Conservation (phyloP, 2,888 invertebrate species). For the Camptogramma bilineatum region DNA sequence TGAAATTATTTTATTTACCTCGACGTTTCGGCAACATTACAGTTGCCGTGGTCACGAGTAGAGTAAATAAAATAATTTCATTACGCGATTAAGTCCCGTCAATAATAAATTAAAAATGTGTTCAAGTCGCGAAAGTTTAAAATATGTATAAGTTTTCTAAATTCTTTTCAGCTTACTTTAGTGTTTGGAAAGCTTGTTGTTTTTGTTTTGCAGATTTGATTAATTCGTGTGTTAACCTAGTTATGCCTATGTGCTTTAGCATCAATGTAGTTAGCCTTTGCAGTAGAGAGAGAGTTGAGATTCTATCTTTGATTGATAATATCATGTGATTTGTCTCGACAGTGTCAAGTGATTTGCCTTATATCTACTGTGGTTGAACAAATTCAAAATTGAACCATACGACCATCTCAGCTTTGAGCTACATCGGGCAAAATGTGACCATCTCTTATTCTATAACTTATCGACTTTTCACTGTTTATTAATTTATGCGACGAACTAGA, state of each 20-base stretch:
- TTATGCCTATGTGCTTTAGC: constrained; percentile 13
- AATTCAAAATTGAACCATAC: not conserved
- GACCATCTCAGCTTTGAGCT: not conserved
- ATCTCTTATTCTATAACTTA: not conserved
- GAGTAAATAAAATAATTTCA: no score
- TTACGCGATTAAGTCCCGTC: no score
- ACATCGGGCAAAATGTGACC: not conserved
- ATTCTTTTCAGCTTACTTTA: not conserved
- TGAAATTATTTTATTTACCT: no score
- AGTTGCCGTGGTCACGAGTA: no score
- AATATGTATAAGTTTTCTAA: not conserved
- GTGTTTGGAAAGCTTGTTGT: constrained; percentile 10
- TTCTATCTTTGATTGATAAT: not conserved
- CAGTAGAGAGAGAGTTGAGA: constrained; percentile 1
- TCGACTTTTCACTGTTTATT: not conserved
- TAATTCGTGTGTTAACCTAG: constrained; percentile 2
- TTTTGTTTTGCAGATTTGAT: constrained; percentile 10
- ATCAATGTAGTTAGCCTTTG: not conserved
- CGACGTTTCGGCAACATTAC: no score
- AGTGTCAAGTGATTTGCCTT: no score
- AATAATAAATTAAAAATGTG: no score
- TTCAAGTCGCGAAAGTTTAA: no score
- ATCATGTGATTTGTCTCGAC: not conserved
- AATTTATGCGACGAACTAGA: no score
- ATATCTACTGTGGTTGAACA: not conserved